These are phyloP conservation scores for Cuculus canorus DNA, from an alignment of 2,797 vertebrate genomes.

Conservation along the genomic window DNA sequence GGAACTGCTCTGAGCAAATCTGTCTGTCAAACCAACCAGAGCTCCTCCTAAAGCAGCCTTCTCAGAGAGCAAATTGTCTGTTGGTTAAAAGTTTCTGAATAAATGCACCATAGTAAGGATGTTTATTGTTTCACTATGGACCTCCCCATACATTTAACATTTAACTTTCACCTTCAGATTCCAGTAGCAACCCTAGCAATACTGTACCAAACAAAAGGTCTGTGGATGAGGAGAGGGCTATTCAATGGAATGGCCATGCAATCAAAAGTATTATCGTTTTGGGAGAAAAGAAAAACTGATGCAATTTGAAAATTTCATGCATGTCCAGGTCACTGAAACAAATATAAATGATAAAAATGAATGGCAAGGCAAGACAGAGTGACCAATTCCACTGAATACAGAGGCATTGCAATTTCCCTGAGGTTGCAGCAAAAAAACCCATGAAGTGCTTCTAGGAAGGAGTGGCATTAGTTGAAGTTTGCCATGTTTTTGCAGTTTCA, in stretches of 20 bases:
- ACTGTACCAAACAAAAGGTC: conserved; percentile 41
- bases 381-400: conserved; percentile 84
- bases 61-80: background rate
- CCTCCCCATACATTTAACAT: background rate
- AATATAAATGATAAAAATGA: conserved; percentile 82
- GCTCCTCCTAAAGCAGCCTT: background rate
- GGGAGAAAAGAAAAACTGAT: conserved; percentile 59
- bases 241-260: conserved; percentile 88
- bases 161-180: background rate
- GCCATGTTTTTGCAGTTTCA: background rate
- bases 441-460: conserved; percentile 37
- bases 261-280: conserved; percentile 63
- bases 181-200: background rate
- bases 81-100: background rate
- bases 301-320: conserved; percentile 77
- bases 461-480: conserved; percentile 2
- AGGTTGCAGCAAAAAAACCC: conserved; percentile 85
- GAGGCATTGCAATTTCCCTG: conserved; percentile 81
- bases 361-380: conserved; percentile 80
- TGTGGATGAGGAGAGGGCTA: conserved; percentile 74
- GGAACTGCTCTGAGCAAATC: background rate
- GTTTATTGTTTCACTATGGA: background rate
- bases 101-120: background rate
- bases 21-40: conserved; percentile 2
- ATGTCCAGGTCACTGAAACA: conserved; percentile 78